Conservation (phyloP, 2,888 invertebrate genomes). For the Chrysopilus asiliformis region DNA sequence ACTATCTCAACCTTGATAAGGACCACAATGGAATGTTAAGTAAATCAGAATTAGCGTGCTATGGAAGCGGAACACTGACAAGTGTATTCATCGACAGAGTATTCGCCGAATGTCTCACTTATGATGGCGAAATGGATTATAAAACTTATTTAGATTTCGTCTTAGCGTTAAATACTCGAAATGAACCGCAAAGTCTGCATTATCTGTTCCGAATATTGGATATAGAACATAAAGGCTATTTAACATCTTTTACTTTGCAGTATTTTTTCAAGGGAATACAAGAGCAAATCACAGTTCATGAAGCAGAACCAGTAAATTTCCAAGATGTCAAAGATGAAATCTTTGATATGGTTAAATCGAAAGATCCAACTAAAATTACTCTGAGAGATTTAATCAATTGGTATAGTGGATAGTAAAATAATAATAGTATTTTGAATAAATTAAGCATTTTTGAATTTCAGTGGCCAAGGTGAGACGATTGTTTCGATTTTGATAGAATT, state of each 20-base stretch:
- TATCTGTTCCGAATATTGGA: constrained; percentile 87
- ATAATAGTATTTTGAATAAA: not conserved
- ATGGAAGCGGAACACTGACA: constrained; percentile 84
- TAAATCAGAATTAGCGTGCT: constrained; percentile 75
- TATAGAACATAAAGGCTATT: constrained; percentile 71
- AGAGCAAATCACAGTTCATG: constrained; percentile 75
- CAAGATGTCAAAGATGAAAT: constrained; percentile 95
- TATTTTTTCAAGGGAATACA: constrained; percentile 92
- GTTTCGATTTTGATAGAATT: constrained; percentile 88
- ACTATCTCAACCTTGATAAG: constrained; percentile 83
- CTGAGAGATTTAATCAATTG: constrained; percentile 69
- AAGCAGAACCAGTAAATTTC: constrained; percentile 81
- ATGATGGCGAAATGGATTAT: constrained; percentile 93
- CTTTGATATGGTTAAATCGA: constrained; percentile 93
- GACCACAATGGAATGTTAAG: constrained; percentile 95
- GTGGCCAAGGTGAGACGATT: constrained; percentile 88
- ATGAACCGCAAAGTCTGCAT: constrained; percentile 81
- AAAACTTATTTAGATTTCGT: constrained; percentile 93
- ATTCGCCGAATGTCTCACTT: constrained; percentile 90
- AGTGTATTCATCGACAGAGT: constrained; percentile 82
- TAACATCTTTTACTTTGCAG: constrained; percentile 82
- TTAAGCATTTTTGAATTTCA: constrained; percentile 28
- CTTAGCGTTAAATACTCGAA: constrained; percentile 79
- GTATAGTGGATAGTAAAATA: constrained; percentile 30
- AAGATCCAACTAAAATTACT: constrained; percentile 70